Percentiles rank a stretch among this genome's conserved stretches.
These are phyloP conservation scores for Hafferia zeledoni DNA, from an alignment of 2,797 vertebrate species.

Conservation along the genomic window DNA sequence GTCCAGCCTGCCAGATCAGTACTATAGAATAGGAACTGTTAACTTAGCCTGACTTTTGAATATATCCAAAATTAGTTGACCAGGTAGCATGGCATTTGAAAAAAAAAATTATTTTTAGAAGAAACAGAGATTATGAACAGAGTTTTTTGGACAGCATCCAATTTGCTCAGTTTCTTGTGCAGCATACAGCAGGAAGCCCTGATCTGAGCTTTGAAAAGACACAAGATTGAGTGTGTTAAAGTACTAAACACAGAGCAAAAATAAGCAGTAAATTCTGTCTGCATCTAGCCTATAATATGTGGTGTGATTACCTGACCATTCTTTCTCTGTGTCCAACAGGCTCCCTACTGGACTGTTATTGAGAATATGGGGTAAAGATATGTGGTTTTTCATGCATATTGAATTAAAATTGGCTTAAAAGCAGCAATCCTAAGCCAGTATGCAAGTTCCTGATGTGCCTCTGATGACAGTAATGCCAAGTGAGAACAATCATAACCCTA, in stretches of 20 bases:
- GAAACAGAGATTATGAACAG: background rate
- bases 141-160: background rate
- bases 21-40: background rate
- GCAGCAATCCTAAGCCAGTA: background rate
- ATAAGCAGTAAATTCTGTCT: background rate
- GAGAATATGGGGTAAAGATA: background rate
- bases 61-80: background rate
- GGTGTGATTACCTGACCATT: background rate
- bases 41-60: background rate
- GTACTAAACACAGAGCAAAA: background rate
- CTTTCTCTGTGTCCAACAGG: background rate
- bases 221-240: background rate
- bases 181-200: background rate
- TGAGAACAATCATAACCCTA: background rate
- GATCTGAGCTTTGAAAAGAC: background rate
- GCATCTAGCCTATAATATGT: background rate
- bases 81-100: background rate
- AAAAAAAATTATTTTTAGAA: background rate
- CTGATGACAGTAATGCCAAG: background rate
- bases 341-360: background rate
- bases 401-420: constrained; percentile 18
- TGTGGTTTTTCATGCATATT: background rate
- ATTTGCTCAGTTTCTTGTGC: background rate
- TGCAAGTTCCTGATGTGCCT: background rate
- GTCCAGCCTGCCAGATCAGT: background rate